Percentiles rank a stretch among this genome's conserved stretches.
These are phyloP conservation scores for Lanistes nyassanus DNA, from an alignment of 1,140 invertebrate genomes.

Conservation along the genomic window DNA sequence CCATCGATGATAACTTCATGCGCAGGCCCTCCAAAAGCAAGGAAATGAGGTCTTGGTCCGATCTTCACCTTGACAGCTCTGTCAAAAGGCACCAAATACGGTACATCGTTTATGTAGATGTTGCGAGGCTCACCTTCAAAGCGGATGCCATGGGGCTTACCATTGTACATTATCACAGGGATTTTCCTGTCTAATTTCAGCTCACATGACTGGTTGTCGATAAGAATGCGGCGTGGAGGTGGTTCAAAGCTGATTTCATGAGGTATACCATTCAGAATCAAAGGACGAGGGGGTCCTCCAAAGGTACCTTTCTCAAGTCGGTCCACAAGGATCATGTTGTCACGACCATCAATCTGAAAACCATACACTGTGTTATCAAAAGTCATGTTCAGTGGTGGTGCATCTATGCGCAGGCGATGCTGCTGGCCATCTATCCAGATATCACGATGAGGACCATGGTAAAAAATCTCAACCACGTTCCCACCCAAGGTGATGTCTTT, in stretches of 20 bases:
- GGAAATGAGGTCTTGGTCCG: constrained; percentile 78
- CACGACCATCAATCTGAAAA: constrained; percentile 59
- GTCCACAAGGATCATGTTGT: constrained; percentile 60
- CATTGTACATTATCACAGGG: constrained; percentile 80
- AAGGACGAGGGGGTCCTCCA: constrained; percentile 56
- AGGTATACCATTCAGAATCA: constrained; percentile 47
- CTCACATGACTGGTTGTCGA: constrained; percentile 83
- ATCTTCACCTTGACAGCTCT: constrained; percentile 81
- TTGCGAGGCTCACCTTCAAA: constrained; percentile 93
- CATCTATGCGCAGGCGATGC: constrained; percentile 59
- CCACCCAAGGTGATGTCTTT: constrained; percentile 50
- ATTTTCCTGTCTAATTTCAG: constrained; percentile 87
- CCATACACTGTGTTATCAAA: constrained; percentile 49
- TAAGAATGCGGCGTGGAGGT: constrained; percentile 74
- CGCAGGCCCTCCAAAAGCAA: constrained; percentile 91
- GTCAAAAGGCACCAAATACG: constrained; percentile 80
- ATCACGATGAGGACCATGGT: constrained; percentile 53
- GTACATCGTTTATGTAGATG: constrained; percentile 83
- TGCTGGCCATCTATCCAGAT: constrained; percentile 63
- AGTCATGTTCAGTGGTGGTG: constrained; percentile 58
- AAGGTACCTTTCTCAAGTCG: constrained; percentile 56
- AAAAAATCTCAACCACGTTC: constrained; percentile 50
- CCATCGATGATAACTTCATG: constrained; percentile 83
- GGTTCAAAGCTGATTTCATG: constrained; percentile 62
- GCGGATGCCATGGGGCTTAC: constrained; percentile 74